Conservation (phyloP, 1,140 invertebrate species). For the Philotrypesis tridentata region DNA sequence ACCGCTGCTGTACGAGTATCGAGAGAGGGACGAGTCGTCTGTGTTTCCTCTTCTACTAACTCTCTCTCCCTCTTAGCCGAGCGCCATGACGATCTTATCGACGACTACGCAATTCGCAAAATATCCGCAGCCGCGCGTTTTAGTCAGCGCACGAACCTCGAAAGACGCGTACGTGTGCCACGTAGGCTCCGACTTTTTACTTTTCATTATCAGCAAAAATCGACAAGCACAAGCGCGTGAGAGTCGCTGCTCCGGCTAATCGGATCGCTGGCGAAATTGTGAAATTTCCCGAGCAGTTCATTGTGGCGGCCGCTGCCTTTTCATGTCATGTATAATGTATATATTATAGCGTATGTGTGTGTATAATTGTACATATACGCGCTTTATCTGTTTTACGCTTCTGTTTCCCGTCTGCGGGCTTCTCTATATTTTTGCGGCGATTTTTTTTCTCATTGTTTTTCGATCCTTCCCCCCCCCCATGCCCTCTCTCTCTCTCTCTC, state of each 20-base stretch:
- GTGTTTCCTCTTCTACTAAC: background rate
- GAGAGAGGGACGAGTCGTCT: background rate
- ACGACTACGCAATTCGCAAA: conserved; percentile 50
- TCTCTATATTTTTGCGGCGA: no score
- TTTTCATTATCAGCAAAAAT: conserved; percentile 55
- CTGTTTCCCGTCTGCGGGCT: no score
- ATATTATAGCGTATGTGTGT: background rate
- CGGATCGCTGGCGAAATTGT: conserved; percentile 29
- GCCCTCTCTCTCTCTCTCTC: no score
- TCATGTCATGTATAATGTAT: background rate
- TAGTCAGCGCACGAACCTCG: background rate
- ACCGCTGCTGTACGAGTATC: background rate
- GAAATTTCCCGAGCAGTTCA: conserved; percentile 4
- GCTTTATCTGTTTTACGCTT: no score
- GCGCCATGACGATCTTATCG: conserved; percentile 44
- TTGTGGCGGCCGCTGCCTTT: background rate
- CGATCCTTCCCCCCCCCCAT: no score
- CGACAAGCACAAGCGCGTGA: conserved; percentile 38
- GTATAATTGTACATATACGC: no score
- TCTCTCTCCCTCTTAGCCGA: background rate
- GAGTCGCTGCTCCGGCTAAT: background rate
- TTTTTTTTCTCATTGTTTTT: no score
- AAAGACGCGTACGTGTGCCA: background rate
- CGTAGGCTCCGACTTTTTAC: conserved; percentile 12
- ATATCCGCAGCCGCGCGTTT: conserved; percentile 21